Base-by-base conservation (phyloP, 2,797 vertebrate species). In the Rhabdomys pumilio region DNA sequence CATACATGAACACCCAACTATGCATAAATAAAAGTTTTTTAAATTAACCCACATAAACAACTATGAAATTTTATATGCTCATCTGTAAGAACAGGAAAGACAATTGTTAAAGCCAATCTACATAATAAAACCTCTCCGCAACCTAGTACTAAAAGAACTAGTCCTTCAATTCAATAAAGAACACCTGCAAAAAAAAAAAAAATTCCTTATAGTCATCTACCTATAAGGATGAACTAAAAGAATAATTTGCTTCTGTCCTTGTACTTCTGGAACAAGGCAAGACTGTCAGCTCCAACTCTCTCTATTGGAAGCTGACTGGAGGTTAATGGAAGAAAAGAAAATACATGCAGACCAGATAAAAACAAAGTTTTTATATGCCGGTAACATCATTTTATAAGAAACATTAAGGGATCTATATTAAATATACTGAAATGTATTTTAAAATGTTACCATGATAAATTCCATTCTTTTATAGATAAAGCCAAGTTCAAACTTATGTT, bases 401-500 rank as follows among this genome's bases (percentile, higher is more conserved):
- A 63, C 79, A 87, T 59, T 69, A 69, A 92, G 34, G 19, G 73
- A 88, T 61, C 69, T 65, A 86, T 10, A 82, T 29, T 87, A 90
- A 77, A 93, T 55, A 93, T 22, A 86, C 26, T 73, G 47, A 53
- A 73, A 91, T 34, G 77, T 31, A 17, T 2, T 72, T 63, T 84
- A 55, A 72, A 91, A 44, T 55, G 44, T 55, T 72, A 59, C 19
- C 87, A 38, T 24, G 24, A 85, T 47, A 63, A 83, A 38, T 20
- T 44, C 17, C 29, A 77, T 10, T 24, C 31, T 93, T 73, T 38
- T 44, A 73, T 6, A 93, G 38, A 96, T 75, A 91, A 53, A 85
- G 59, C 0, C 50, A 96, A 44, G 31, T 4, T 90, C 20, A 72
- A 96, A 94, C 50, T 82, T 96, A 44, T 57, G 14, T 95, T 94